Evolutionary conservation across 2,888 invertebrate genomes (phyloP).

Genomic region (Adelphocoris suturalis): DNA sequence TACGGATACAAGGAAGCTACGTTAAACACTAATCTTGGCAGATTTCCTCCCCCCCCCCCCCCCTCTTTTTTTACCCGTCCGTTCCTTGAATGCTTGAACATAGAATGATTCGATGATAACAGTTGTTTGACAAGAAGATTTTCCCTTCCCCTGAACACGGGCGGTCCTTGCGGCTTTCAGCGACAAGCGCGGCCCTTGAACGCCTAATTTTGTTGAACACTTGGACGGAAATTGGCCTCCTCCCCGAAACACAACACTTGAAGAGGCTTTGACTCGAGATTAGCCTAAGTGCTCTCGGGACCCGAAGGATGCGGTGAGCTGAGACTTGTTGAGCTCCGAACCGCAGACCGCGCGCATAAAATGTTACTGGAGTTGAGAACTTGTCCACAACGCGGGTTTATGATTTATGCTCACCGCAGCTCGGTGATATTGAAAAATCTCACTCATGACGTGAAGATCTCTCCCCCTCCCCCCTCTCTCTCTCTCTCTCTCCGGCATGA

Average conservation of each 20-base stretch:
- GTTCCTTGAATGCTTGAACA: too few relatives aligned
- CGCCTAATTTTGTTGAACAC: conserved; percentile 9
- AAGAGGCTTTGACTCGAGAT: conserved; percentile 33
- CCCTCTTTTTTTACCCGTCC: too few relatives aligned
- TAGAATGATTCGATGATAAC: neutral
- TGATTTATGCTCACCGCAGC: neutral
- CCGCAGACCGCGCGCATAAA: neutral
- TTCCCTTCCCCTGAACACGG: neutral
- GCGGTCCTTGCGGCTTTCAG: neutral
- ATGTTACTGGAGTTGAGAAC: conserved; percentile 8
- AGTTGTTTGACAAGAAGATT: neutral
- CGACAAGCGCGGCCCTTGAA: neutral
- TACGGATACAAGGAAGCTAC: too few relatives aligned
- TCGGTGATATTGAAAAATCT: too few relatives aligned
- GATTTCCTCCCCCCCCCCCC: too few relatives aligned
- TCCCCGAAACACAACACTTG: conserved; percentile 36
- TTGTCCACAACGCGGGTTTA: neutral
- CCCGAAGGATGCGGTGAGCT: conserved; percentile 26
- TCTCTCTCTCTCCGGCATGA: too few relatives aligned
- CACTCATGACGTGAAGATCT: too few relatives aligned
- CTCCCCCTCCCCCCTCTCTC: too few relatives aligned
- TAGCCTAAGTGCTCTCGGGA: conserved; percentile 41
- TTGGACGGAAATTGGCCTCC: conserved; percentile 11
- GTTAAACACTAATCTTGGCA: too few relatives aligned
- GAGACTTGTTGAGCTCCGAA: neutral